Base-by-base conservation (phyloP, 2,888 invertebrate species). In the Ypsolopha sequella region DNA sequence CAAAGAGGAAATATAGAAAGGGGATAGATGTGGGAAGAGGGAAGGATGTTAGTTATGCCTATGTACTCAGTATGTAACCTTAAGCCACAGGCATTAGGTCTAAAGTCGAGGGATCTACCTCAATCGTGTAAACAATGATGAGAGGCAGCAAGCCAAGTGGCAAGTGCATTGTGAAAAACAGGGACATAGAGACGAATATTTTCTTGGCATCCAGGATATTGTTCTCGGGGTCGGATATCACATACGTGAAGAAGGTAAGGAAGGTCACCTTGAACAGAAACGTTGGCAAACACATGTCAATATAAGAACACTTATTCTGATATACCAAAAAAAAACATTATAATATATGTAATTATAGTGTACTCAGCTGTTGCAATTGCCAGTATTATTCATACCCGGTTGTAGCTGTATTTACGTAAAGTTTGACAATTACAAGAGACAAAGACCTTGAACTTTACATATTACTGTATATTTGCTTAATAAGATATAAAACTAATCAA, bases 151-250 rank as follows among this genome's bases (percentile, higher is more conserved):
- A 89, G 61, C 92, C 91, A 81, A 97, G 87, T 54, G 97, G 96
- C 80, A 96, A 89, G 71, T 95, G 90, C 75, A 97, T 91, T 62
- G 94, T 91, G 81, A 93, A 94, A 88, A 97, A 97, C 63, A 97
- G 88, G 39, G 95, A 89, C 67, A 97, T 88, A 59, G 95, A 92
- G 51, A 97, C 96, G 84, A 97, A 96, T 55, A 94, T 93, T 75
- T 91, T 93, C 73, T 92, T 88, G 33, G 95, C 92, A 64, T 93
- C 93, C 75, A 97, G 87, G 58, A 92, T 76, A 80, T 96, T 90
- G 62, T 89, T 88, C 63, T 89, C 88, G 44, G 90, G 88, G 66
- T 89, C 89, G 60, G 88, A 80, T 64, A 93, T 81, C 61, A 95
- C 90, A 87, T 91, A 97, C 55, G 94, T 92, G 66, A 92, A 90